Evolutionary conservation across 1,140 invertebrate genomes (phyloP).

Genomic region (Venustaconcha ellipsiformis): DNA sequence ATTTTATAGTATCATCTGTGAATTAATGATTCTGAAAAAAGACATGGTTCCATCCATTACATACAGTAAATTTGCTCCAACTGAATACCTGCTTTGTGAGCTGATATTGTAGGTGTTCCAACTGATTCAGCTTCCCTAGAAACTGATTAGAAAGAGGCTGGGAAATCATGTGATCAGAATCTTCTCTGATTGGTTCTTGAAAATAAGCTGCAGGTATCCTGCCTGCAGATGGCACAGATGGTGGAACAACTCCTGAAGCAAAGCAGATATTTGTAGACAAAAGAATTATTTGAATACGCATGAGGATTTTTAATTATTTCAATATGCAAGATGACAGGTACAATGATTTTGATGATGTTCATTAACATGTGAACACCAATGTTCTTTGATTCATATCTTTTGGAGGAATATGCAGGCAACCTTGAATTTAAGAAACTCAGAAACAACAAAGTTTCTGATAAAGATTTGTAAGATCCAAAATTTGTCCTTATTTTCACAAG

Average conservation of each 20-base stretch:
- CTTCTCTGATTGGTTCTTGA: slow-evolving; percentile 16
- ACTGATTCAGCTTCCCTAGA: slow-evolving; percentile 53
- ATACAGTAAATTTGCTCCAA: background rate
- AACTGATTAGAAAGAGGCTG: slow-evolving; percentile 34
- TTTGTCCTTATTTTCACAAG: too few species aligned
- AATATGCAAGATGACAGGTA: too few species aligned
- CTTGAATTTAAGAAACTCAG: too few species aligned
- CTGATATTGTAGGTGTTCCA: slow-evolving; percentile 66
- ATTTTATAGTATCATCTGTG: background rate
- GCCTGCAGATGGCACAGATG: slow-evolving; percentile 1
- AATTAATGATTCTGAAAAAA: background rate
- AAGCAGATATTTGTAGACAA: too few species aligned
- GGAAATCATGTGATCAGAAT: slow-evolving; percentile 10
- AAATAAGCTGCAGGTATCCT: background rate
- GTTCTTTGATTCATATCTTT: too few species aligned
- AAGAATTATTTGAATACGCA: too few species aligned
- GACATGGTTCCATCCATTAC: background rate
- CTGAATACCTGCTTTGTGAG: slow-evolving; percentile 13
- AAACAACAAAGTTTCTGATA: too few species aligned
- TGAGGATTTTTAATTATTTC: too few species aligned
- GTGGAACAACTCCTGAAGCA: slow-evolving; percentile 9
- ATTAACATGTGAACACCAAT: too few species aligned
- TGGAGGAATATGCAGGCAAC: too few species aligned
- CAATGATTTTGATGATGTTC: too few species aligned
- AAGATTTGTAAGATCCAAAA: too few species aligned